phyloP scores from a whole-genome alignment of 2,797 vertebrate genomes.

The Hydrocynus forskahlii region DNA sequence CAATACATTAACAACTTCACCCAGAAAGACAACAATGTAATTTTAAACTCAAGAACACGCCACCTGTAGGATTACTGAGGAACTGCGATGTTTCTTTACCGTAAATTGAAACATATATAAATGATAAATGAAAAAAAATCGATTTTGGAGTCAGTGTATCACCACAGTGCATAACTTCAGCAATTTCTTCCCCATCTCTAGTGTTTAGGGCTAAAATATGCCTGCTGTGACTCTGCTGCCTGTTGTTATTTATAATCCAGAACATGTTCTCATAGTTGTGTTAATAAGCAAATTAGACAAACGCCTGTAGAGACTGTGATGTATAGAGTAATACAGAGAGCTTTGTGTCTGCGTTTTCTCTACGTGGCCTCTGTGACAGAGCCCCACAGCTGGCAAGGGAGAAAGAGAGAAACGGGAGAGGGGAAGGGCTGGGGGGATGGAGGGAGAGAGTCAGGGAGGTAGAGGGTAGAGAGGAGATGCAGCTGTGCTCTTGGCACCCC shows the following conservation, averaged over 20 bases:
- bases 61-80: no score
- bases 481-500: conserved; percentile 55
- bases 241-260: conserved; percentile 40
- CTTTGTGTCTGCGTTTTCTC: conserved; percentile 32
- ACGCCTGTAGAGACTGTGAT: conserved; percentile 48
- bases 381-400: conserved; percentile 42
- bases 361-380: conserved; percentile 39
- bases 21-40: no score
- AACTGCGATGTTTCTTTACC: no score
- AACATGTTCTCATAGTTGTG: conserved; percentile 16
- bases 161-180: no score
- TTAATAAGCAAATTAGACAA: conserved; percentile 38
- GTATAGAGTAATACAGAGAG: conserved; percentile 50
- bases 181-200: no score
- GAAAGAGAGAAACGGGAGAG: conserved; percentile 33
- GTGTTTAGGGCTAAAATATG: conserved; percentile 41
- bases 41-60: no score
- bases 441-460: conserved; percentile 20
- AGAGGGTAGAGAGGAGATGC: conserved; percentile 53
- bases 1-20: no score
- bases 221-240: conserved; percentile 40
- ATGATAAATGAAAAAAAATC: no score
- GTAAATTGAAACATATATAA: no score
- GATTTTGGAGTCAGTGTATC: no score
- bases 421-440: conserved; percentile 2